Evolutionary conservation across 1,140 invertebrate genomes (phyloP).

Genomic region (Drosophila bifasciata): DNA sequence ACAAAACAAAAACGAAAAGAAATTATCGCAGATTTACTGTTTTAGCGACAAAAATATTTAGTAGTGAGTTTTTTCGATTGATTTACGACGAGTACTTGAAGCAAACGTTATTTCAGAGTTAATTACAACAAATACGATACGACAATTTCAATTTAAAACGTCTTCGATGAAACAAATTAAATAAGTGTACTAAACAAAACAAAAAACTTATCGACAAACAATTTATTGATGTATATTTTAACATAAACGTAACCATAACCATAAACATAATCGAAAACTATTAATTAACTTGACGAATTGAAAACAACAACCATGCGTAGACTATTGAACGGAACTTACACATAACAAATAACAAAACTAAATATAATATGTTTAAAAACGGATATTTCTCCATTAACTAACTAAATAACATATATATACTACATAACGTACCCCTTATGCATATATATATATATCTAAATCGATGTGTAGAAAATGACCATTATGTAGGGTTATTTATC

Average conservation of each 20-base stretch:
- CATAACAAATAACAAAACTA: constrained; percentile 42
- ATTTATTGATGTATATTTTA: constrained; percentile 76
- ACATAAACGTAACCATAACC: constrained; percentile 39
- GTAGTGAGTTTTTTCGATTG: constrained; percentile 76
- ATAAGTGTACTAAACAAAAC: constrained; percentile 65
- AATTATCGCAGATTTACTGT: constrained; percentile 36
- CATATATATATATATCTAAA: constrained; percentile 2
- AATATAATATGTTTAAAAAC: constrained; percentile 49
- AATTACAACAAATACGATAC: constrained; percentile 57
- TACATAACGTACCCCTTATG: constrained; percentile 30
- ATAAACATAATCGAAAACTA: constrained; percentile 46
- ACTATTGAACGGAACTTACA: constrained; percentile 73
- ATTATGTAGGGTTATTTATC: constrained; percentile 19
- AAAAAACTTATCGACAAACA: background rate
- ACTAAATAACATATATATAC: constrained; percentile 26
- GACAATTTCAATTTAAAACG: constrained; percentile 67
- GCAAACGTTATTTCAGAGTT: constrained; percentile 66
- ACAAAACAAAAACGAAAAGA: constrained; percentile 33
- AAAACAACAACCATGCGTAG: constrained; percentile 78
- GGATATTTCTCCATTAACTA: constrained; percentile 43
- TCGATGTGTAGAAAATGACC: constrained; percentile 3
- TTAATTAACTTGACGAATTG: constrained; percentile 15
- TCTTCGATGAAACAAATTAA: constrained; percentile 76
- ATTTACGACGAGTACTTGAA: constrained; percentile 59
- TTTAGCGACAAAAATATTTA: constrained; percentile 64